Conservation (phyloP, 2,888 invertebrate species). For the Drosophila parthenogenetica region DNA sequence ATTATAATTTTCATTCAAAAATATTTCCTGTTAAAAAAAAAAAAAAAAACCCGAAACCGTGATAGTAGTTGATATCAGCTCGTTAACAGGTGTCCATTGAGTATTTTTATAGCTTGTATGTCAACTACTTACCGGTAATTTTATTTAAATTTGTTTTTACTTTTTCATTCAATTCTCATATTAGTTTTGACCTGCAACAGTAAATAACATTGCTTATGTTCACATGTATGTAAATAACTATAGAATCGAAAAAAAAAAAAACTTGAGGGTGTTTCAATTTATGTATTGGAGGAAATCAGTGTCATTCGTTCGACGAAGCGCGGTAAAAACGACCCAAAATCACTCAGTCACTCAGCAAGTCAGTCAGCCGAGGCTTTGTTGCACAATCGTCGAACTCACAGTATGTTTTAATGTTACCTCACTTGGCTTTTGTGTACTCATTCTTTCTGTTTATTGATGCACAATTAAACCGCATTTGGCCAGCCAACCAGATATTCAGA, state of each 20-base stretch:
- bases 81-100: constrained; percentile 39
- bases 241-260: neutral
- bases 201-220: too few relatives aligned
- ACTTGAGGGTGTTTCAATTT: constrained; percentile 9
- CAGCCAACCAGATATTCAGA: constrained; percentile 48
- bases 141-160: too few relatives aligned
- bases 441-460: constrained; percentile 65
- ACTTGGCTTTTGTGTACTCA: constrained; percentile 52
- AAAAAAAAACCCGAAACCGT: neutral
- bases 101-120: neutral
- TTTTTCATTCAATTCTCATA: too few relatives aligned
- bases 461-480: constrained; percentile 70
- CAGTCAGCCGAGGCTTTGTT: constrained; percentile 58
- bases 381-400: constrained; percentile 53
- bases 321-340: constrained; percentile 41
- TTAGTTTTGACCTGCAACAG: too few relatives aligned
- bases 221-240: too few relatives aligned
- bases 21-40: neutral
- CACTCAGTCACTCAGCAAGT: constrained; percentile 53
- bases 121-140: neutral
- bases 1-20: neutral
- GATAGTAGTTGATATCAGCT: neutral
- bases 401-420: constrained; percentile 48
- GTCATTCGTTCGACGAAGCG: constrained; percentile 45
- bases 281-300: constrained; percentile 29